These are phyloP conservation scores for Telenomus remus DNA, from an alignment of 1,140 invertebrate genomes.

Conservation along the genomic window DNA sequence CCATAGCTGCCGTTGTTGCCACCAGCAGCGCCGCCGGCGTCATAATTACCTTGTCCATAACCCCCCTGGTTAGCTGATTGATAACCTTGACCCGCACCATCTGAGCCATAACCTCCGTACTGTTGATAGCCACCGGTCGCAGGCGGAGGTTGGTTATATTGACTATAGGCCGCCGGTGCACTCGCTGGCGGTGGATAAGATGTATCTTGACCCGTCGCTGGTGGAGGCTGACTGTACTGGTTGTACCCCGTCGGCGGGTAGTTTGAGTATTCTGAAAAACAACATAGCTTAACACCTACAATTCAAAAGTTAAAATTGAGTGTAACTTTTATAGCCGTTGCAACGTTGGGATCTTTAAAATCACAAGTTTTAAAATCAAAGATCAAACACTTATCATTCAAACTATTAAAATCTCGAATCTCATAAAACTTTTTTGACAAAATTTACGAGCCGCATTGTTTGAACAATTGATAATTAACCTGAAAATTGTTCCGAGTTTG, in stretches of 20 bases:
- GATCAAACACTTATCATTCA: too few relatives aligned
- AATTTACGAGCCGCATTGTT: too few relatives aligned
- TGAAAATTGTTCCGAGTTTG: too few relatives aligned
- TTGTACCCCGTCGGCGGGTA: slow-evolving; percentile 70
- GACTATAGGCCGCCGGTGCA: slow-evolving; percentile 59
- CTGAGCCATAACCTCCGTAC: slow-evolving; percentile 63
- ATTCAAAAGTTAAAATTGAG: too few relatives aligned
- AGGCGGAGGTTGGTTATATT: slow-evolving; percentile 71
- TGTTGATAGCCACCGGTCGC: slow-evolving; percentile 65
- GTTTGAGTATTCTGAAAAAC: slow-evolving; percentile 69
- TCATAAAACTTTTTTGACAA: too few relatives aligned
- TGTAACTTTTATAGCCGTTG: too few relatives aligned
- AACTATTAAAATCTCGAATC: too few relatives aligned
- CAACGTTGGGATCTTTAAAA: too few relatives aligned
- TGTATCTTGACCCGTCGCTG: slow-evolving; percentile 54
- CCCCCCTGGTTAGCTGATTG: slow-evolving; percentile 67
- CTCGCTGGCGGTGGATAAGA: slow-evolving; percentile 54
- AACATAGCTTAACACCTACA: slow-evolving; percentile 4
- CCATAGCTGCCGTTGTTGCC: slow-evolving; percentile 63
- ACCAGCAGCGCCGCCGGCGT: slow-evolving; percentile 72
- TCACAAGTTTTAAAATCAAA: too few relatives aligned
- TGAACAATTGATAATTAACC: too few relatives aligned
- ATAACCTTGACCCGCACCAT: slow-evolving; percentile 66
- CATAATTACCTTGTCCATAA: slow-evolving; percentile 74
- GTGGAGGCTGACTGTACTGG: slow-evolving; percentile 64